phyloP scores from a whole-genome alignment of 2,888 invertebrate genomes.

The Cephonodes hylas region DNA sequence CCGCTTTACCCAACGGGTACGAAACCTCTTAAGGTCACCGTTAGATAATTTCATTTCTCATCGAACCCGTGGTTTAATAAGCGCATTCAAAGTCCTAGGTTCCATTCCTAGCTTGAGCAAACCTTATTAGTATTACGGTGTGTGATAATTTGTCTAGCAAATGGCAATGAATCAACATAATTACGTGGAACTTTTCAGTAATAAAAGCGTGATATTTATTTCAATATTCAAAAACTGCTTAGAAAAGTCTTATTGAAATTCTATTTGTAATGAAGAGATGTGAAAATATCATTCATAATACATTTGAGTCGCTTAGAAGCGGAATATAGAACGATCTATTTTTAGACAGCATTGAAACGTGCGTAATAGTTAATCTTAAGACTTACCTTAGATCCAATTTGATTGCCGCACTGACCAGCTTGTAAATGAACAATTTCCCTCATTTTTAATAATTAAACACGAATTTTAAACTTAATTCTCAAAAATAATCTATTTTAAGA shows the following conservation, averaged over 20 bases:
- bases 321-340: neutral
- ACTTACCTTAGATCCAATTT: slow-evolving; percentile 93
- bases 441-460: slow-evolving; percentile 77
- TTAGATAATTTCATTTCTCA: too few relatives aligned
- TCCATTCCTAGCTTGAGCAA: too few relatives aligned
- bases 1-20: too few relatives aligned
- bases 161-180: too few relatives aligned
- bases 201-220: too few relatives aligned
- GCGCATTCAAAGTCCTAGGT: too few relatives aligned
- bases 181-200: too few relatives aligned
- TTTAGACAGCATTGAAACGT: neutral
- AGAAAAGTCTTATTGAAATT: neutral
- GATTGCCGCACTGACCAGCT: slow-evolving; percentile 95
- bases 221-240: too few relatives aligned
- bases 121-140: too few relatives aligned
- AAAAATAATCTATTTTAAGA: slow-evolving; percentile 6
- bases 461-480: slow-evolving; percentile 22
- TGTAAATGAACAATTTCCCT: slow-evolving; percentile 96
- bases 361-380: neutral
- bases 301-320: neutral
- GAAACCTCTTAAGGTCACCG: too few relatives aligned
- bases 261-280: neutral
- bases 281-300: neutral
- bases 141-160: too few relatives aligned
- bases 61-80: too few relatives aligned